Evolutionary conservation across 2,113 vertebrate species (phyloP).

Genomic region (Sinocyclocheilus anophthalmus): DNA sequence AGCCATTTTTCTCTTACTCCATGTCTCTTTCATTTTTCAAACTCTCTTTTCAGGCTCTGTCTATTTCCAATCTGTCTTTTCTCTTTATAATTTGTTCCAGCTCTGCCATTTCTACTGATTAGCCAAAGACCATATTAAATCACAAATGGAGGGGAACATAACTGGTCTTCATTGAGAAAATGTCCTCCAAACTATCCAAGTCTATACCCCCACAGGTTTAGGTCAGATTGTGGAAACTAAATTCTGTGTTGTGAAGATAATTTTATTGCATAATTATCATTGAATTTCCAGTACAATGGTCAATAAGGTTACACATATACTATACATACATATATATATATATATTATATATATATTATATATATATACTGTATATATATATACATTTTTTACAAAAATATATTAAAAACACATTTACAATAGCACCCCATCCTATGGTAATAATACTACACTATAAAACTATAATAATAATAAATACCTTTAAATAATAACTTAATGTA

Average conservation of each 20-base stretch:
- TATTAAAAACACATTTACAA: no score
- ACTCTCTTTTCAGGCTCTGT: conserved; percentile 39
- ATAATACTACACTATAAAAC: no score
- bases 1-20: conserved; percentile 56
- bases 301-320: no score
- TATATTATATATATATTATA: no score
- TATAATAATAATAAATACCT: no score
- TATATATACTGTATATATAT: no score
- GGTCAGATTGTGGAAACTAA: not conserved
- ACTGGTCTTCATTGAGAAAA: not conserved
- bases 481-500: no score
- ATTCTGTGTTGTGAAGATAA: not conserved
- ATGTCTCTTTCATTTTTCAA: conserved; percentile 53
- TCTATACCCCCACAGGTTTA: not conserved
- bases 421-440: no score
- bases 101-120: conserved; percentile 14
- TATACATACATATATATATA: no score
- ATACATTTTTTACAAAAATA: no score
- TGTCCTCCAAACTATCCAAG: not conserved
- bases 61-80: conserved; percentile 51
- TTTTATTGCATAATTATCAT: not conserved
- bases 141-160: conserved; percentile 2
- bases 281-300: not conserved
- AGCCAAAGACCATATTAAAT: conserved; percentile 22
- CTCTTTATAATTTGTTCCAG: conserved; percentile 30